Conservation (phyloP, 2,113 vertebrate genomes). For the Protobothrops flavoviridis region DNA sequence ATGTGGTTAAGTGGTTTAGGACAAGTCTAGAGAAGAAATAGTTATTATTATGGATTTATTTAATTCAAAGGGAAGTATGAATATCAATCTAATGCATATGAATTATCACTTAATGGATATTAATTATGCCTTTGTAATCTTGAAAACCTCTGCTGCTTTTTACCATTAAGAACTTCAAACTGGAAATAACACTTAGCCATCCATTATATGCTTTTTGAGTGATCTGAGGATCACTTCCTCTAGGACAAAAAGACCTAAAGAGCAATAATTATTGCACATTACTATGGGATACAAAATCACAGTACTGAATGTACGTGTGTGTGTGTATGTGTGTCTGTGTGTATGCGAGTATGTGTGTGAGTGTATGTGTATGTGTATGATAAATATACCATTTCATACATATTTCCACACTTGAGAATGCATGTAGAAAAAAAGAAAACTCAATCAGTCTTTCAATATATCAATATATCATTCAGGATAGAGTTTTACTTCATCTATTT, state of each 20-base stretch:
- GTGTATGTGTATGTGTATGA: background rate
- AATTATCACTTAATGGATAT: background rate
- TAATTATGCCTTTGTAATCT: background rate
- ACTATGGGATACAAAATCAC: background rate
- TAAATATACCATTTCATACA: background rate
- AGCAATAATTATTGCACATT: background rate
- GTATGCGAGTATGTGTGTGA: no score
- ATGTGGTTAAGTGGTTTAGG: background rate
- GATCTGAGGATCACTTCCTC: background rate
- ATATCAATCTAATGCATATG: background rate
- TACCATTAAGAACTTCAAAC: background rate
- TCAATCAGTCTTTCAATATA: background rate
- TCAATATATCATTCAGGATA: background rate
- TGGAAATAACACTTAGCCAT: no score
- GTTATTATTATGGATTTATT: background rate
- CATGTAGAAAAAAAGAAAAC: background rate
- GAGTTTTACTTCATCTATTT: background rate
- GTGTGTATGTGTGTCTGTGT: background rate
- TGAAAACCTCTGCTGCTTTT: background rate
- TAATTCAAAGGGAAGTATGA: background rate
- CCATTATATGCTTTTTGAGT: background rate
- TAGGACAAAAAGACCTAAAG: background rate
- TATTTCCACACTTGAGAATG: background rate
- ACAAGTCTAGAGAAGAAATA: background rate
- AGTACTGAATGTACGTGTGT: background rate